These are phyloP conservation scores for Notodonta ziczac DNA, from an alignment of 2,888 invertebrate genomes.

Conservation along the genomic window DNA sequence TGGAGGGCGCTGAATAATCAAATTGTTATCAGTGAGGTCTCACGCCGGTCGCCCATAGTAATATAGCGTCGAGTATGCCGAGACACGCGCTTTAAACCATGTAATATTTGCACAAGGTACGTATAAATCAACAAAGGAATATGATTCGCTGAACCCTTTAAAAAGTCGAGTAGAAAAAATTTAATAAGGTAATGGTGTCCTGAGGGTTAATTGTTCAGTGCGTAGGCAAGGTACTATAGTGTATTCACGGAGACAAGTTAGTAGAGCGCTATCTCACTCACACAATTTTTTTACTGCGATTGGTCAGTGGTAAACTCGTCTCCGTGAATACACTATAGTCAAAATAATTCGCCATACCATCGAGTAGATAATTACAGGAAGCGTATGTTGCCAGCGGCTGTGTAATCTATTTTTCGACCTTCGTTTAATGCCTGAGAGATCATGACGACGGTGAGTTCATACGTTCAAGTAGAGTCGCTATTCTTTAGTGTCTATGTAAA, in stretches of 20 bases:
- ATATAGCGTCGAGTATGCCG: constrained; percentile 55
- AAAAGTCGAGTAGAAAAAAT: background rate
- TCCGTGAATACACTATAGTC: too few species aligned
- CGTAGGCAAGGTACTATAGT: background rate
- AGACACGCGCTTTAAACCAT: constrained; percentile 49
- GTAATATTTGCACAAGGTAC: constrained; percentile 32
- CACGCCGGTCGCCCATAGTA: constrained; percentile 47
- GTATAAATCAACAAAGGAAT: background rate
- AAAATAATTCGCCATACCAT: constrained; percentile 9
- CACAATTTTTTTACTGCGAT: too few species aligned
- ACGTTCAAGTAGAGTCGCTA: too few species aligned
- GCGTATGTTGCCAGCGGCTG: constrained; percentile 1
- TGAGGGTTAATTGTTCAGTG: constrained; percentile 8
- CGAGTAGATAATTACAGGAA: constrained; percentile 6
- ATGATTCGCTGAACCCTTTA: background rate
- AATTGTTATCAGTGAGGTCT: constrained; percentile 64
- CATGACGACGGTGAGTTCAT: background rate
- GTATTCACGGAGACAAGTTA: too few species aligned
- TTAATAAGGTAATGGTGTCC: constrained; percentile 5
- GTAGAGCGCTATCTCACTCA: too few species aligned
- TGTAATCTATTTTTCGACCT: constrained; percentile 12
- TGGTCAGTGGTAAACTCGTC: too few species aligned
- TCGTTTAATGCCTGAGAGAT: constrained; percentile 9
- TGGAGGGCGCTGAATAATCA: constrained; percentile 60
- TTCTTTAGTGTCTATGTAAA: too few species aligned